Conservation (phyloP, 1,140 invertebrate species). For the Procambarus virginalis region DNA sequence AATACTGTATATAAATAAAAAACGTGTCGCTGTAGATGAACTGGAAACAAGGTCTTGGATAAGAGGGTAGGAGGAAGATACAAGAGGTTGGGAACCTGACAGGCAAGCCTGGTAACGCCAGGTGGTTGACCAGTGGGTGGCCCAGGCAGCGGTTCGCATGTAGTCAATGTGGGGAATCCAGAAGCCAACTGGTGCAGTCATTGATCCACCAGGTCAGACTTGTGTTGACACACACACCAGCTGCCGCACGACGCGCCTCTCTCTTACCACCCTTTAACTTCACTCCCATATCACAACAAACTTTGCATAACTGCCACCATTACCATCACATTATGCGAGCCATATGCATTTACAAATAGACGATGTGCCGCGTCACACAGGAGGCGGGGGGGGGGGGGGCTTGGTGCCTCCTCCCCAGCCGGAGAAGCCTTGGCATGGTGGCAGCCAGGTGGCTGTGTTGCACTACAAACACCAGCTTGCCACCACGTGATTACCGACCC, state of each 20-base stretch:
- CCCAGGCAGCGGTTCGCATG: slow-evolving; percentile 20
- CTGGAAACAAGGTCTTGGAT: no score
- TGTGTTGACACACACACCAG: slow-evolving; percentile 53
- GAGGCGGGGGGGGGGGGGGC: not conserved
- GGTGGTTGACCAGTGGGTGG: not conserved
- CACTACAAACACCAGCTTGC: slow-evolving; percentile 42
- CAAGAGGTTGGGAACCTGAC: no score
- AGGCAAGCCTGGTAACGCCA: not conserved
- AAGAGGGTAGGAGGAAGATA: no score
- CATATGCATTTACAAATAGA: not conserved
- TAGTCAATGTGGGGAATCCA: slow-evolving; percentile 62
- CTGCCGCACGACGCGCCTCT: slow-evolving; percentile 30
- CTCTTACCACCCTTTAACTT: not conserved
- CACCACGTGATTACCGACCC: slow-evolving; percentile 35
- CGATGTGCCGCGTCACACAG: not conserved
- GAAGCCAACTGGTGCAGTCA: slow-evolving; percentile 65
- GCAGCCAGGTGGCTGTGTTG: slow-evolving; percentile 23
- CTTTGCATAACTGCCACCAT: not conserved
- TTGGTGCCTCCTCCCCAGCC: no score
- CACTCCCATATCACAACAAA: not conserved
- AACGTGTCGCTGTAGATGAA: no score
- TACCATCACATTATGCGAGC: not conserved
- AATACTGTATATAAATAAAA: no score
- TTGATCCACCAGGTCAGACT: slow-evolving; percentile 64
- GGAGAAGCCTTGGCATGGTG: not conserved